phyloP scores from a whole-genome alignment of 2,113 vertebrate species.

The Brachirus orientalis region DNA sequence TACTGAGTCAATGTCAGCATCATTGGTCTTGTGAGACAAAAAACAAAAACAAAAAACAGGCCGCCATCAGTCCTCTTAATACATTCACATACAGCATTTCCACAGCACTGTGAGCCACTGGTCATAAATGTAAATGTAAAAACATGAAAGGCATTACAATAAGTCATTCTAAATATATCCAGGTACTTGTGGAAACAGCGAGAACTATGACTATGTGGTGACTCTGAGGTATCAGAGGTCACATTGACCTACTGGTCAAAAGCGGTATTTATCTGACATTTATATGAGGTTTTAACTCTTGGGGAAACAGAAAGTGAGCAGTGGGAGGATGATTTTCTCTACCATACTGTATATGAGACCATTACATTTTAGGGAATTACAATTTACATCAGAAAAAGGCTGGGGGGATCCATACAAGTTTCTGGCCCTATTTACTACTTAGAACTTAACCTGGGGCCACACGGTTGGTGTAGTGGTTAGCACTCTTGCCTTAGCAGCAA shows the following conservation, averaged over 20 bases:
- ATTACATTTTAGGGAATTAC: background rate
- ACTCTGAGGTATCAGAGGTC: slow-evolving; percentile 40
- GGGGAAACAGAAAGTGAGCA: background rate
- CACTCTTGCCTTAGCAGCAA: too few species aligned
- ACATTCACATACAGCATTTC: slow-evolving; percentile 52
- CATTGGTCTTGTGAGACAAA: background rate
- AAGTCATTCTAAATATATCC: background rate
- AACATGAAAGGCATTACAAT: slow-evolving; percentile 8
- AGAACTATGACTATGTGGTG: slow-evolving; percentile 19
- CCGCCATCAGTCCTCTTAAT: slow-evolving; percentile 21
- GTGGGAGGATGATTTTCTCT: background rate
- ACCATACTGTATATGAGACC: background rate
- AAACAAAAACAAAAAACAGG: too few species aligned
- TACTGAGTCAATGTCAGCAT: background rate
- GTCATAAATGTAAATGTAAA: background rate
- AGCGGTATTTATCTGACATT: background rate
- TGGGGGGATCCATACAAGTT: slow-evolving; percentile 1
- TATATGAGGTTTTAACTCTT: background rate
- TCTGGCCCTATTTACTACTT: too few species aligned
- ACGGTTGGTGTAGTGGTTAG: too few species aligned
- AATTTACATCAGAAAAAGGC: background rate
- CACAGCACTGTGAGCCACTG: slow-evolving; percentile 5
- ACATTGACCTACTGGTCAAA: slow-evolving; percentile 17
- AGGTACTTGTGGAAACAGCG: slow-evolving; percentile 1
- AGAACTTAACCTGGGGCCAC: too few species aligned